Conservation (phyloP, 2,113 vertebrate species). For the Seriola quinqueradiata region DNA sequence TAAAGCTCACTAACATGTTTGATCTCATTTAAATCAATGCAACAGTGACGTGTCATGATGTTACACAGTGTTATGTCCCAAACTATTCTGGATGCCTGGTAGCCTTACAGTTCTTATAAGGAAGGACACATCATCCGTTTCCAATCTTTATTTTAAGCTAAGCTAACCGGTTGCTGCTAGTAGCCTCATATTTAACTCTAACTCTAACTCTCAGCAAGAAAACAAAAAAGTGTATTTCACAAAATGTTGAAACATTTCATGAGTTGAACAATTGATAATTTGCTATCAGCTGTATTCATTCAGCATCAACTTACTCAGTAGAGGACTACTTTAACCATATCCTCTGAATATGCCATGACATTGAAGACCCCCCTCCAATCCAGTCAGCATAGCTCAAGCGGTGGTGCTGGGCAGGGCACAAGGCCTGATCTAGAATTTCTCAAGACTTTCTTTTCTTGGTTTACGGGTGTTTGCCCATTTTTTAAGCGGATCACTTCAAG, state of each 20-base stretch:
- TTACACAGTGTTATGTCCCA: neutral
- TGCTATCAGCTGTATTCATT: constrained; percentile 10
- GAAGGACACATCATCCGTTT: neutral
- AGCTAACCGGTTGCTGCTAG: neutral
- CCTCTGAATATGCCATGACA: neutral
- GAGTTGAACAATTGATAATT: neutral
- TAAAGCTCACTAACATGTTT: neutral
- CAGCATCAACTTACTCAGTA: neutral
- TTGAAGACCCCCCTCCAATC: too few species aligned
- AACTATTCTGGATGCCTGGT: neutral
- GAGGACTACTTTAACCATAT: neutral
- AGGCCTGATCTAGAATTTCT: too few species aligned
- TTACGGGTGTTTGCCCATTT: neutral
- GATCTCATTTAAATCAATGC: neutral
- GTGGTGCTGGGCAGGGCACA: too few species aligned
- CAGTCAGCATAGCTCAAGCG: too few species aligned
- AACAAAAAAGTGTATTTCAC: neutral
- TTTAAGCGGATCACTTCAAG: neutral
- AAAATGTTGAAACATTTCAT: neutral
- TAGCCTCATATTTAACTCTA: neutral
- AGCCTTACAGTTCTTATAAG: neutral
- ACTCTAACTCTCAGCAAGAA: neutral
- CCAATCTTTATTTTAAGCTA: neutral
- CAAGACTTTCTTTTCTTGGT: neutral
- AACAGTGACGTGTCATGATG: too few species aligned